Conservation (phyloP, 1,140 invertebrate genomes). For the Hyphantria cunea region DNA sequence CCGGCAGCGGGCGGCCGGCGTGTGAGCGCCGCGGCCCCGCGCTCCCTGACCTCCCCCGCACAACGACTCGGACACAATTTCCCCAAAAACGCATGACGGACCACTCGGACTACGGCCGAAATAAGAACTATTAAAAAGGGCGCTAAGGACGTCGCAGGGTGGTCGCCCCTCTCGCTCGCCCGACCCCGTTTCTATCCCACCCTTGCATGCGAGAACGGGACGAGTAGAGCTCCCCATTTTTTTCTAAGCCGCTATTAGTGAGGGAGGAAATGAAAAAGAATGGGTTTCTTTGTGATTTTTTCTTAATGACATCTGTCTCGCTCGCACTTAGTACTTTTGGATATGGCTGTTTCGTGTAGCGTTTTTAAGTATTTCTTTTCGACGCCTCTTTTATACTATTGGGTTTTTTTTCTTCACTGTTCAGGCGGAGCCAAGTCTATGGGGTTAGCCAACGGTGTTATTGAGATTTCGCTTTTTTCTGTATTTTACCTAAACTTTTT, state of each 20-base stretch:
- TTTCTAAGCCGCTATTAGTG: constrained; percentile 78
- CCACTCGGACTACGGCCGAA: constrained; percentile 65
- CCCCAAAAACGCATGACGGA: constrained; percentile 50
- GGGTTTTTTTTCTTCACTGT: constrained; percentile 61
- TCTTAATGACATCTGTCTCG: constrained; percentile 66
- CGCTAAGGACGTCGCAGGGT: constrained; percentile 55
- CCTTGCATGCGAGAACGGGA: constrained; percentile 67
- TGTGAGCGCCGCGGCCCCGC: constrained; percentile 41
- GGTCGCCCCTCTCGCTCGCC: constrained; percentile 68
- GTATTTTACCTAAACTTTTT: constrained; percentile 63
- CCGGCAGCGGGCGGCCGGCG: constrained; percentile 43
- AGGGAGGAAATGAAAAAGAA: constrained; percentile 81
- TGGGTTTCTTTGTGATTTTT: constrained; percentile 79
- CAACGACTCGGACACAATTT: constrained; percentile 34
- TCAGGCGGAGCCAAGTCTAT: constrained; percentile 76
- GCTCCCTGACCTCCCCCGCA: constrained; percentile 32
- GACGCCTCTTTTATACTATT: constrained; percentile 75
- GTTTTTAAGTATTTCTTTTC: constrained; percentile 73
- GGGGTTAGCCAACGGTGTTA: constrained; percentile 71
- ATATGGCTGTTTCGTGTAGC: constrained; percentile 52
- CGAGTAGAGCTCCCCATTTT: constrained; percentile 63
- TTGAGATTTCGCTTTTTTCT: constrained; percentile 43
- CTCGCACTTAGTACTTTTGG: constrained; percentile 46
- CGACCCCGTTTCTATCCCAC: constrained; percentile 57
- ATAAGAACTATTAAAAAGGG: constrained; percentile 77